These are phyloP conservation scores for Drosophila mayaguana DNA, from an alignment of 2,888 invertebrate species.

Conservation along the genomic window DNA sequence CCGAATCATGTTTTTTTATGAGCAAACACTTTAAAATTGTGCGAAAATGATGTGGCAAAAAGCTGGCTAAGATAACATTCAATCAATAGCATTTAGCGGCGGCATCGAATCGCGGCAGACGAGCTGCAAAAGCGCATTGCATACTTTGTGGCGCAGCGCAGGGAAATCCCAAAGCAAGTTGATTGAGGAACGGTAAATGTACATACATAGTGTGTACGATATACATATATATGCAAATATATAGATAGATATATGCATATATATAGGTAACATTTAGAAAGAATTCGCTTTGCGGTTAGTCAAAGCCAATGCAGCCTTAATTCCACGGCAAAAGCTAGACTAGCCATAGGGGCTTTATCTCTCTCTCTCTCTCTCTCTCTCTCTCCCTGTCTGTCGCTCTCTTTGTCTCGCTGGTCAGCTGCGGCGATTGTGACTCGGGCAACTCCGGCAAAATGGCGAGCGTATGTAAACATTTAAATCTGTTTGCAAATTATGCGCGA, in stretches of 20 bases:
- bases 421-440: slow-evolving; percentile 41
- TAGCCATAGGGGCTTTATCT: neutral
- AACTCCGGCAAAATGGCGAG: slow-evolving; percentile 57
- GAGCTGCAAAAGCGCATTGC: slow-evolving; percentile 8
- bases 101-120: neutral
- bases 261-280: too few species aligned
- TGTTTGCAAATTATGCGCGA: slow-evolving; percentile 72
- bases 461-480: slow-evolving; percentile 76
- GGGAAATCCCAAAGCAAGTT: neutral
- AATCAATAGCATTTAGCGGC: neutral
- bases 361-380: neutral
- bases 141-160: slow-evolving; percentile 19
- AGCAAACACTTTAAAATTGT: slow-evolving; percentile 5
- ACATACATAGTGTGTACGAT: neutral
- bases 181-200: neutral
- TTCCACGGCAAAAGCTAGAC: neutral
- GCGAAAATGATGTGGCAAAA: neutral
- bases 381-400: neutral
- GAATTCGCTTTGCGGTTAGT: slow-evolving; percentile 18
- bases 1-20: slow-evolving; percentile 12
- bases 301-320: slow-evolving; percentile 20
- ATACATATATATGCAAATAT: neutral
- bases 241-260: neutral
- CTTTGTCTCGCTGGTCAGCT: slow-evolving; percentile 1
- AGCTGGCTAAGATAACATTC: neutral